These are phyloP conservation scores for Thaleichthys pacificus DNA, from an alignment of 2,797 vertebrate species.

Conservation along the genomic window DNA sequence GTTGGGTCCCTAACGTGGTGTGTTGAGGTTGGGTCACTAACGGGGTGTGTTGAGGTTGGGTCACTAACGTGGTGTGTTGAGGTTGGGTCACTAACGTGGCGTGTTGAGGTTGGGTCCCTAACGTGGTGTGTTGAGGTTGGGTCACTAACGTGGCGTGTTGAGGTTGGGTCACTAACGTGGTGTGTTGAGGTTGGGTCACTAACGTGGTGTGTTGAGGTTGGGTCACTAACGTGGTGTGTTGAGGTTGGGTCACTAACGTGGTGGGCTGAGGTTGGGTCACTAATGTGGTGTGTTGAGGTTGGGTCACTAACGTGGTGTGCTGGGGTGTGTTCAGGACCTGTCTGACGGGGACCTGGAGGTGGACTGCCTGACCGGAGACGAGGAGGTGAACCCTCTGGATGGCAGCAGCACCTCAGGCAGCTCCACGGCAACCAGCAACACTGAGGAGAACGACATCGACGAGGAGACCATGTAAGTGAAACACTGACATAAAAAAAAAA, in stretches of 20 bases:
- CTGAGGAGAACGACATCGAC: slow-evolving; percentile 97
- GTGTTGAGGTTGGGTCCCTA: too few species aligned
- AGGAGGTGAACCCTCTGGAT: slow-evolving; percentile 93
- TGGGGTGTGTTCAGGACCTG: slow-evolving; percentile 75
- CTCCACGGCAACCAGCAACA: slow-evolving; percentile 97
- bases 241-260: not conserved
- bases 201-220: not conserved
- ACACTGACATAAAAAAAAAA: too few species aligned
- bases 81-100: too few species aligned
- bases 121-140: too few species aligned
- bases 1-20: too few species aligned
- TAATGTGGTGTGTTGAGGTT: not conserved
- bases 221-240: not conserved
- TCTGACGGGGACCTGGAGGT: slow-evolving; percentile 96
- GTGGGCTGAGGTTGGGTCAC: not conserved
- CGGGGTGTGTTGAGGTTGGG: too few species aligned
- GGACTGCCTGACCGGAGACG: slow-evolving; percentile 88
- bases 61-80: too few species aligned
- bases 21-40: too few species aligned
- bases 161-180: too few species aligned
- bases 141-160: too few species aligned
- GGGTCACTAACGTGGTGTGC: not conserved
- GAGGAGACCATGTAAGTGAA: slow-evolving; percentile 94
- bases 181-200: too few species aligned
- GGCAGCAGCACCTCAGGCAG: slow-evolving; percentile 98